phyloP scores from a whole-genome alignment of 2,888 invertebrate species.

The Zygaena filipendulae region DNA sequence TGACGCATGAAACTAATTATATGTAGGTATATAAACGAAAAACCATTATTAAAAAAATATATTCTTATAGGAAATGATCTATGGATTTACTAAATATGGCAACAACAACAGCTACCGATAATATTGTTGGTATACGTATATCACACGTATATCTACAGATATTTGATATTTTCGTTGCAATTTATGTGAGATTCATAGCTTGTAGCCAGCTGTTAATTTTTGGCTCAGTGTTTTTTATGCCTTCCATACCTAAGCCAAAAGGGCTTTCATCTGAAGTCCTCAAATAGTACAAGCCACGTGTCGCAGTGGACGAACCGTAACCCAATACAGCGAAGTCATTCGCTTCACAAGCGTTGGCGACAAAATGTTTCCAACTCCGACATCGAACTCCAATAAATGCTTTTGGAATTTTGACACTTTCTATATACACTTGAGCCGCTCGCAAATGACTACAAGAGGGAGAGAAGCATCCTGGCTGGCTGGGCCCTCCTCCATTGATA shows the following conservation, averaged over 20 bases:
- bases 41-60: no score
- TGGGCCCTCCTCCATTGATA: slow-evolving; percentile 76
- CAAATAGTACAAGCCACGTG: slow-evolving; percentile 54
- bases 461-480: slow-evolving; percentile 75
- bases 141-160: no score
- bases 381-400: slow-evolving; percentile 47
- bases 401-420: slow-evolving; percentile 47
- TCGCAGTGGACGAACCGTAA: slow-evolving; percentile 47
- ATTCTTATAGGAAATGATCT: no score
- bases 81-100: no score
- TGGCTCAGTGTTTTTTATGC: slow-evolving; percentile 29
- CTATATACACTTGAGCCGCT: slow-evolving; percentile 50
- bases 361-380: slow-evolving; percentile 47
- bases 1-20: no score
- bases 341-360: slow-evolving; percentile 38
- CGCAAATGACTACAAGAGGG: slow-evolving; percentile 58
- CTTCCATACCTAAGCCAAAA: slow-evolving; percentile 51
- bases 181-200: slow-evolving; percentile 27
- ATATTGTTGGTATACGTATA: no score
- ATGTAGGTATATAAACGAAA: no score
- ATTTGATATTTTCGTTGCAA: no score
- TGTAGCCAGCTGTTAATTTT: slow-evolving; percentile 29
- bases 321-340: slow-evolving; percentile 45
- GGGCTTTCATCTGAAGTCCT: slow-evolving; percentile 42
- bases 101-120: no score